Evolutionary conservation across 2,113 vertebrate genomes (phyloP).

Genomic region (Hemicordylus capensis): DNA sequence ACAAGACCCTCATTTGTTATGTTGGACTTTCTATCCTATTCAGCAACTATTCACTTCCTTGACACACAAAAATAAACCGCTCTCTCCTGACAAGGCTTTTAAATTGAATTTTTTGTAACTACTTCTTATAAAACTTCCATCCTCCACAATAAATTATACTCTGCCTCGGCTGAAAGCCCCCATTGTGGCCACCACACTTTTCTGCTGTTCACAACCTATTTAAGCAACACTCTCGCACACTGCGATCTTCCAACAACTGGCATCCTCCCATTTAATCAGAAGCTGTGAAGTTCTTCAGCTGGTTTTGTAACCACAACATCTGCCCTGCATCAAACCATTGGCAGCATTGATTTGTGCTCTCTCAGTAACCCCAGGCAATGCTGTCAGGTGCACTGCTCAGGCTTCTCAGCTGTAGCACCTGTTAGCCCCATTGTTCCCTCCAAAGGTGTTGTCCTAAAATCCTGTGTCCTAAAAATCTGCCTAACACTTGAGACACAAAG

Average conservation of each 20-base stretch:
- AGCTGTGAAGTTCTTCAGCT: background rate
- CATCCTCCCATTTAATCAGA: background rate
- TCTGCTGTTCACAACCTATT: background rate
- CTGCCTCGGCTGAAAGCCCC: slow-evolving; percentile 22
- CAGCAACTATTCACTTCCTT: slow-evolving; percentile 25
- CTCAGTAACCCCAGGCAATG: rapidly evolving
- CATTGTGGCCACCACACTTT: background rate
- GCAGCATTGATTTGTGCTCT: slow-evolving; percentile 19
- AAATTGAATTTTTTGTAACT: slow-evolving; percentile 28
- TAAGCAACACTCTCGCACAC: slow-evolving; percentile 16
- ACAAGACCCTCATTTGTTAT: slow-evolving; percentile 2
- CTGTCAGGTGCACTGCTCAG: background rate
- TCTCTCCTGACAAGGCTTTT: slow-evolving; percentile 19
- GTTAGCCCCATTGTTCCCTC: rapidly evolving
- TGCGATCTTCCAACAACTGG: rapidly evolving
- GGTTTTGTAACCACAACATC: slow-evolving; percentile 4
- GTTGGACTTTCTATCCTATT: background rate
- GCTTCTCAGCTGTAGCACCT: slow-evolving; percentile 23
- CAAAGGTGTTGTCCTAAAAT: background rate
- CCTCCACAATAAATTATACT: slow-evolving; percentile 12
- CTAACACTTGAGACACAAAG: rapidly evolving
- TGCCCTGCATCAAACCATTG: slow-evolving; percentile 35
- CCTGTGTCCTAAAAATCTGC: background rate
- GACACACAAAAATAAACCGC: background rate
- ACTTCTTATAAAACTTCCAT: slow-evolving; percentile 4